A percentile compares a stretch with the other conserved stretches of the same genome.
Evolutionary conservation across 2,797 vertebrate genomes (phyloP).

Genomic region (Phataginus tetradactyla): DNA sequence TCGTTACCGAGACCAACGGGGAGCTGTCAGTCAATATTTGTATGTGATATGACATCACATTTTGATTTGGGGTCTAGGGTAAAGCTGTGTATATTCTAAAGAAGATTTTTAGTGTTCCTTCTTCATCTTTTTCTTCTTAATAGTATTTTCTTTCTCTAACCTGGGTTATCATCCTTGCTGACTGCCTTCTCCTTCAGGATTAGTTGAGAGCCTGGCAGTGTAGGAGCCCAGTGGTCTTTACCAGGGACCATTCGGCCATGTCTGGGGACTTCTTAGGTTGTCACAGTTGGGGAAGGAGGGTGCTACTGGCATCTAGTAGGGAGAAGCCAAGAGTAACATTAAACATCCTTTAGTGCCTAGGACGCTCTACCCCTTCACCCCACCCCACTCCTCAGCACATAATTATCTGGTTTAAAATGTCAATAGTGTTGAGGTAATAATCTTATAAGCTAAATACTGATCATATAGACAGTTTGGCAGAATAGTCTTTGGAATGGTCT

Average conservation of each 20-base stretch:
- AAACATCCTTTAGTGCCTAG: neutral
- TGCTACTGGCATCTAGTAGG: neutral
- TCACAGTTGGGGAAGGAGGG: accelerated
- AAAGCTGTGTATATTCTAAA: neutral
- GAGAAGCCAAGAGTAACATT: neutral
- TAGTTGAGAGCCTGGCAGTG: neutral
- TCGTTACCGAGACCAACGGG: neutral
- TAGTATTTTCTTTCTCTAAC: neutral
- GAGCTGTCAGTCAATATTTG: neutral
- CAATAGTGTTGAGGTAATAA: neutral
- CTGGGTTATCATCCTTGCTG: neutral
- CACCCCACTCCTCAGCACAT: too few relatives aligned
- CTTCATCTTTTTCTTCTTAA: neutral
- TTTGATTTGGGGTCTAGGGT: neutral
- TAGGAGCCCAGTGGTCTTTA: neutral
- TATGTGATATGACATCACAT: neutral
- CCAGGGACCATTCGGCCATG: neutral
- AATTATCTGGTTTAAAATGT: neutral
- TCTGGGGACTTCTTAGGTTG: neutral
- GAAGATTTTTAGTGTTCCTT: neutral
- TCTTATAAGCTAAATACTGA: neutral
- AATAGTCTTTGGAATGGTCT: neutral
- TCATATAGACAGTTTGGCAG: neutral
- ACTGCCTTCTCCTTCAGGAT: neutral
- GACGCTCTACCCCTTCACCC: too few relatives aligned